These are phyloP conservation scores for Podarcis raffonei DNA, from an alignment of 2,113 vertebrate genomes.

Conservation along the genomic window DNA sequence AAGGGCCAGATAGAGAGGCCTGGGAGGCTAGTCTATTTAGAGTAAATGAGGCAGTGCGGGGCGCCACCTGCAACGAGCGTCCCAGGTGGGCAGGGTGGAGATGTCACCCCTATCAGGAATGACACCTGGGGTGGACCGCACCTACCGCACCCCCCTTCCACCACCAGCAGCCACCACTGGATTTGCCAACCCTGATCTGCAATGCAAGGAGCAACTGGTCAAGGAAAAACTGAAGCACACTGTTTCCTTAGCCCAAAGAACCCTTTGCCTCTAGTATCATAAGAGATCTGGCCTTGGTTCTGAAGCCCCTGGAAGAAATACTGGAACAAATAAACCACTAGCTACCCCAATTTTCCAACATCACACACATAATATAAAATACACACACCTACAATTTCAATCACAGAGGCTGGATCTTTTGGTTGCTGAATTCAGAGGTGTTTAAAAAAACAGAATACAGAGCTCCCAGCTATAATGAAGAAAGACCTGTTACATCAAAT, in stretches of 20 bases:
- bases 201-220: no score
- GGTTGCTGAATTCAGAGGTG: background rate
- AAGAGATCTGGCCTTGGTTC: background rate
- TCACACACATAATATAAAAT: background rate
- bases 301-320: background rate
- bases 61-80: no score
- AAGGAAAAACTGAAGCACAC: background rate
- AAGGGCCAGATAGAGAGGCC: no score
- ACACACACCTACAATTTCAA: background rate
- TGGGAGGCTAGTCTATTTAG: no score
- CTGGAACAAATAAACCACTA: background rate
- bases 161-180: no score
- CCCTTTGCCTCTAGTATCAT: background rate
- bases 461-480: slow-evolving; percentile 46
- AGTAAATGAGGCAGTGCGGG: no score
- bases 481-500: slow-evolving; percentile 69
- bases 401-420: background rate
- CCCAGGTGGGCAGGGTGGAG: no score
- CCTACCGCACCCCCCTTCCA: no score
- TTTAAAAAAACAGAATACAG: background rate
- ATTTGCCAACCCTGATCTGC: no score
- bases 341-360: background rate
- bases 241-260: background rate
- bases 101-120: no score
- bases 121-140: no score